Conservation (phyloP, 2,888 invertebrate species). For the Diarsia brunnea region DNA sequence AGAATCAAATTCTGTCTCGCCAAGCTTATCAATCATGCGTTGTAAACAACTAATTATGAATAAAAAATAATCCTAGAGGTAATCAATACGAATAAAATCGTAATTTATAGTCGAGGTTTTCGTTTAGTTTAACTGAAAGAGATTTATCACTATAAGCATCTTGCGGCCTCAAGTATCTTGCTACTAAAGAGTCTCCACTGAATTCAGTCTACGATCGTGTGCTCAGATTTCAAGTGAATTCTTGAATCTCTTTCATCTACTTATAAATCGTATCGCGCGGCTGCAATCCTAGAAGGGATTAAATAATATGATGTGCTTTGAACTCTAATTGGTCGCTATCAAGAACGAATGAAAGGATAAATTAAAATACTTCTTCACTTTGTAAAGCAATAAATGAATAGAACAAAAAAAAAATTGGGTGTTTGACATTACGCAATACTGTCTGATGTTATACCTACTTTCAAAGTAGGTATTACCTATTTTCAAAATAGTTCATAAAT, state of each 20-base stretch:
- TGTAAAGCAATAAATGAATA: not conserved
- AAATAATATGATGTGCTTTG: not conserved
- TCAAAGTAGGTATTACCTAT: not conserved
- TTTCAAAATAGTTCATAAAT: not conserved
- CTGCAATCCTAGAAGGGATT: not conserved
- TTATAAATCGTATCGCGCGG: not conserved
- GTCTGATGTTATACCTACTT: not conserved
- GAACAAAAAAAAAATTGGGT: not conserved
- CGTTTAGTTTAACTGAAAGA: slow-evolving; percentile 53
- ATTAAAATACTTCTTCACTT: not conserved
- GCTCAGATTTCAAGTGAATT: slow-evolving; percentile 33
- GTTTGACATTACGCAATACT: not conserved
- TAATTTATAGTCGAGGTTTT: slow-evolving; percentile 30
- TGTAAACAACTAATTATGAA: not conserved
- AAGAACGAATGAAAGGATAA: not conserved
- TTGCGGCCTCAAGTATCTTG: slow-evolving; percentile 28
- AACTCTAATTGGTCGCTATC: not conserved
- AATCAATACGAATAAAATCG: slow-evolving; percentile 22
- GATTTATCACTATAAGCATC: slow-evolving; percentile 53
- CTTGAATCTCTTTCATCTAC: not conserved
- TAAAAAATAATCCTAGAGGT: not conserved
- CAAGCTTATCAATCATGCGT: not conserved
- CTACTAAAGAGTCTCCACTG: slow-evolving; percentile 38
- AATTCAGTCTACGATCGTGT: slow-evolving; percentile 24
- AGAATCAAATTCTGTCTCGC: not conserved